phyloP scores from a whole-genome alignment of 35 echinoderm and acorn worm genomes.

The Ophiothrix spiculata region DNA sequence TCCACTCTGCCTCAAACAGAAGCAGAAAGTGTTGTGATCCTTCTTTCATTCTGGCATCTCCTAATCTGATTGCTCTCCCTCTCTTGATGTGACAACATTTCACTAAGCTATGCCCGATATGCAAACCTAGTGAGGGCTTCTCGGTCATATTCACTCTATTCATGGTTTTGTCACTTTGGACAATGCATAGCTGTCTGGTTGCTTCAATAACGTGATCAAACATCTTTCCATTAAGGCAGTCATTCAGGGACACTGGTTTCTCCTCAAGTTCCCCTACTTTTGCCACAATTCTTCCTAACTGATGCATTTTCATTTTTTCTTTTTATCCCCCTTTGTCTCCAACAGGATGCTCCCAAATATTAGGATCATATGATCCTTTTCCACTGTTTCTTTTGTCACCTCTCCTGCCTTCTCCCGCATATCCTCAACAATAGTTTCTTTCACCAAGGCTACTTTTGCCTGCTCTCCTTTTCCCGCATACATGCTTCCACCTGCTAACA shows the following conservation, averaged over 20 bases:
- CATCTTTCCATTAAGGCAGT: not conserved
- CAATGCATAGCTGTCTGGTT: constrained; percentile 3
- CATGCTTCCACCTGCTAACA: constrained; percentile 11
- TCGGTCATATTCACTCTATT: not conserved
- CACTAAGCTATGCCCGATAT: constrained; percentile 7
- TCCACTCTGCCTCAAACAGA: constrained; percentile 15
- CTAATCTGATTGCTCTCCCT: constrained; percentile 12
- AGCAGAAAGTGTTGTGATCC: not conserved
- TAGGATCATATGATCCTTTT: constrained; percentile 2
- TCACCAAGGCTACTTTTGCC: not conserved
- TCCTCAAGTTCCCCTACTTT: not conserved
- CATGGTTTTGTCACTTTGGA: not conserved
- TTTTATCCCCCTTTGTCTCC: not conserved
- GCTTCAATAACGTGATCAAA: constrained; percentile 23
- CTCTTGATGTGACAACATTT: constrained; percentile 37
- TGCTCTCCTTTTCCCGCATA: not conserved
- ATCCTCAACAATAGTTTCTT: not conserved
- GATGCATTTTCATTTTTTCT: constrained; percentile 2
- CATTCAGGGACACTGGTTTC: not conserved
- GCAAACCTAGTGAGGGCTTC: constrained; percentile 20
- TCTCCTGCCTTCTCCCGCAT: not conserved
- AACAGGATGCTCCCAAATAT: not conserved
- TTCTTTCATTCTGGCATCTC: not conserved
- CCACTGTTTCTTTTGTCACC: not conserved
- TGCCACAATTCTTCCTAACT: not conserved